Conservation (phyloP, 2,113 vertebrate genomes). For the Paradoxurus hermaphroditus region DNA sequence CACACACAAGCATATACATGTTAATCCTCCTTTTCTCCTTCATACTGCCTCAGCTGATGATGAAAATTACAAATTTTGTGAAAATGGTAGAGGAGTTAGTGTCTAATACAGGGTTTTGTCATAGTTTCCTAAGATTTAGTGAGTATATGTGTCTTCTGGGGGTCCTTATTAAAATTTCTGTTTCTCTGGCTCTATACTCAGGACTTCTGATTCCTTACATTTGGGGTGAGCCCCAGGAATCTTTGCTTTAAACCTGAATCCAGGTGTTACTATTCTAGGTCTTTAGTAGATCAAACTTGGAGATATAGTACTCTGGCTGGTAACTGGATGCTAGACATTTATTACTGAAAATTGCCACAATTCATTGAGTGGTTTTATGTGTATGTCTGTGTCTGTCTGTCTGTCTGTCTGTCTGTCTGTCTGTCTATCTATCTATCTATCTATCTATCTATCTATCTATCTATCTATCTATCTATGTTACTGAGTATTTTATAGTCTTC, state of each 20-base stretch:
- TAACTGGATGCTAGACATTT: neutral
- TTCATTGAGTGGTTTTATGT: neutral
- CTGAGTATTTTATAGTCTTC: conserved; percentile 4
- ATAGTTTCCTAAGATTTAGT: conserved; percentile 21
- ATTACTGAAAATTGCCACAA: neutral
- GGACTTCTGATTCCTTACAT: conserved; percentile 6
- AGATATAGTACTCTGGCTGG: neutral
- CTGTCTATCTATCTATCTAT: neutral
- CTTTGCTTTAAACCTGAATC: neutral
- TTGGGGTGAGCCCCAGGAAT: neutral
- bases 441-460: neutral
- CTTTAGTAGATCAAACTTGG: neutral
- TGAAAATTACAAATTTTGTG: neutral
- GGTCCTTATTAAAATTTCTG: conserved; percentile 15
- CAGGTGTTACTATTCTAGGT: neutral
- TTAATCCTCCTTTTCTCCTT: neutral
- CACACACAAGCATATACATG: neutral
- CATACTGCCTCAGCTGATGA: neutral
- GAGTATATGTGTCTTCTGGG: neutral
- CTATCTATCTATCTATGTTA: neutral
- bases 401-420: neutral
- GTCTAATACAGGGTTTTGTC: neutral
- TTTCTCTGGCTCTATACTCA: neutral
- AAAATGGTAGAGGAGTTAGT: neutral
- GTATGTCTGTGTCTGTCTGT: neutral